Evolutionary conservation across 2,113 vertebrate genomes (phyloP), one percentile per base, ranked within the genome.

Genomic region (Promerops cafer): DNA sequence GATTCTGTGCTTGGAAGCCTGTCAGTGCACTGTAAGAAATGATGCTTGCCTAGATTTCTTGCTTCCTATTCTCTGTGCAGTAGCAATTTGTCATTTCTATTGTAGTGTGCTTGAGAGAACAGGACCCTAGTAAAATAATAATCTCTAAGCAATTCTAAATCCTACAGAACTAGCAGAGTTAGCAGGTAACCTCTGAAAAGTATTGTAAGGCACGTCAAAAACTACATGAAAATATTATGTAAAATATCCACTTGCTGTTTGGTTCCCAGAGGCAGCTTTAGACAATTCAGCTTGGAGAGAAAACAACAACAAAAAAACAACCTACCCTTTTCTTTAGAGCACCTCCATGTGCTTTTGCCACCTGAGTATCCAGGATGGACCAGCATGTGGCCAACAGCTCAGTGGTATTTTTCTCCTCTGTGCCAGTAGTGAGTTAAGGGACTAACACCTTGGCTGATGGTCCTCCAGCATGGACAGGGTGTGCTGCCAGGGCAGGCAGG

Each of bases 381-480:
- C 26, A n/a, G 22, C 1, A 2, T 3, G 13, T 40, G 26, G 9
- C 22, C 9, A 6, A 44, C 3, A 64, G 33, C 22, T 11, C 13
- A 9, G 0, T 1, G 5, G 2, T 26, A 31, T 7, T 49, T 74
- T 31, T 17, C 27, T 50, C 26, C 11, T 37, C 35, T 24, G 28
- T 40, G 44, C 37, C 39, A 40, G 11, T 4, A 16, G 14, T 15
- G 6, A 33, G 30, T 76, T 59, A 42, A 21, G 21, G 39, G 54
- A 27, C 21, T 28, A 60, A 24, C 8, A 54, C 3, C 17, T 30
- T 6, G 15, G 59, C 9, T 63, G 52, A n/a, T 16, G 26, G 12
- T 30, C 10, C 52, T 35, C 31, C 54, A 40, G 35, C 2, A 2
- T 7, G n/a, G 42, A 26, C 11, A 49, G 14, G 31, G 15, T n/a